Conservation (phyloP, 2,113 vertebrate genomes). For the Ramphastos sulfuratus region DNA sequence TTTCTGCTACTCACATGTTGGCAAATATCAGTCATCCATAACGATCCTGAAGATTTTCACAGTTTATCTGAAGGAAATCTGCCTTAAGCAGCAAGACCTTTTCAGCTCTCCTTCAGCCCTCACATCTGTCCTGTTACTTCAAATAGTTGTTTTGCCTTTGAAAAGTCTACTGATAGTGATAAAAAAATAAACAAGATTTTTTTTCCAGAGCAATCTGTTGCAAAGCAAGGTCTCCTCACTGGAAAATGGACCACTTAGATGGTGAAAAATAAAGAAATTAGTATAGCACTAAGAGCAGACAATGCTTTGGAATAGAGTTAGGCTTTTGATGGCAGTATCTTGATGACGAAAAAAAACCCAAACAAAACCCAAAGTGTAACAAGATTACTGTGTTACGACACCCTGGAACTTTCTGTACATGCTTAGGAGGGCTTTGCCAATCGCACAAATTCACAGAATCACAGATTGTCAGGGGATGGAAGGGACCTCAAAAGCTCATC, state of each 20-base stretch:
- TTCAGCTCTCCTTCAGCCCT: constrained; percentile 20
- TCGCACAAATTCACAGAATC: background rate
- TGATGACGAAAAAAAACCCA: background rate
- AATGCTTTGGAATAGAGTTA: background rate
- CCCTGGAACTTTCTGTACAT: constrained; percentile 16
- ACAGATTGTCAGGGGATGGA: too few relatives aligned
- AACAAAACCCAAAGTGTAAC: background rate
- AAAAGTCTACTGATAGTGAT: background rate
- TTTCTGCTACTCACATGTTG: background rate
- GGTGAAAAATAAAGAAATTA: constrained; percentile 10
- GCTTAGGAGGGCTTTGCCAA: background rate
- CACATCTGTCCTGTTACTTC: constrained; percentile 5
- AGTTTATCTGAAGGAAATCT: constrained; percentile 6
- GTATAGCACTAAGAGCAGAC: background rate
- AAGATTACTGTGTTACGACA: constrained; percentile 10
- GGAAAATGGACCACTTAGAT: background rate
- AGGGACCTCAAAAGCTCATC: too few relatives aligned
- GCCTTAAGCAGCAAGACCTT: background rate
- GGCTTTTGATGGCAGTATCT: constrained; percentile 8
- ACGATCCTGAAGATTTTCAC: background rate
- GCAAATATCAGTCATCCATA: background rate
- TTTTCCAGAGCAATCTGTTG: background rate
- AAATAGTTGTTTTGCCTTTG: background rate
- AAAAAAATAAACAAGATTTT: background rate
- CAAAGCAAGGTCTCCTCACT: background rate